Conservation (phyloP, 2,888 invertebrate species). For the Amiota mariae region DNA sequence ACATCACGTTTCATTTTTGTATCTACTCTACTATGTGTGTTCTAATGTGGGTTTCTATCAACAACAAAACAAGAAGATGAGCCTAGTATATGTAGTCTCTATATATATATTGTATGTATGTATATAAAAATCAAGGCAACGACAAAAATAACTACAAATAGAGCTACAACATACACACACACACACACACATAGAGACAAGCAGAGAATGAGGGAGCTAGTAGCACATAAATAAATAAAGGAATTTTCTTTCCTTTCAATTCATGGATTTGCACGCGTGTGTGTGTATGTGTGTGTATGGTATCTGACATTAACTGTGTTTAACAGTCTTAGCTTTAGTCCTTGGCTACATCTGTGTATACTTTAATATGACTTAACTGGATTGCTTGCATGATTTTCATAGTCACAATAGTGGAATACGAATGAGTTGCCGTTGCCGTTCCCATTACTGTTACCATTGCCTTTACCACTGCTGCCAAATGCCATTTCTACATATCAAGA, state of each 20-base stretch:
- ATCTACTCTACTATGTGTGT: neutral
- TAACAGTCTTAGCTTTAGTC: constrained; percentile 9
- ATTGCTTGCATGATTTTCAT: constrained; percentile 20
- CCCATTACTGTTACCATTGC: too few relatives aligned
- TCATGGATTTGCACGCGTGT: too few relatives aligned
- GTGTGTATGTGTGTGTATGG: neutral
- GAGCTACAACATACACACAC: neutral
- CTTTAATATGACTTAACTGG: constrained; percentile 14
- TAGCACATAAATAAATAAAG: neutral
- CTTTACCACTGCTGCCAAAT: neutral
- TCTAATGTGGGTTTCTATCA: too few relatives aligned
- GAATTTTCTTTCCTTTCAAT: too few relatives aligned
- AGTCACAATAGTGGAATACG: constrained; percentile 2
- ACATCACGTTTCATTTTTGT: neutral
- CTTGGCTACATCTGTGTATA: neutral
- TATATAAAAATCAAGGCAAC: constrained; percentile 22
- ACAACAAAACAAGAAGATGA: too few relatives aligned
- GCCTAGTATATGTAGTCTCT: too few relatives aligned
- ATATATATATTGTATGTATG: neutral
- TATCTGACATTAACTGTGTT: constrained; percentile 17
- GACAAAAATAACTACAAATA: constrained; percentile 28
- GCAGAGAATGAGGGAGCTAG: neutral
- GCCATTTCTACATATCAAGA: neutral
- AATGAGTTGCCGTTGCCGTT: constrained; percentile 6
- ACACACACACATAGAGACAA: neutral